phyloP scores from a whole-genome alignment of 1,140 invertebrate species.

The Meloidogyne chitwoodi region DNA sequence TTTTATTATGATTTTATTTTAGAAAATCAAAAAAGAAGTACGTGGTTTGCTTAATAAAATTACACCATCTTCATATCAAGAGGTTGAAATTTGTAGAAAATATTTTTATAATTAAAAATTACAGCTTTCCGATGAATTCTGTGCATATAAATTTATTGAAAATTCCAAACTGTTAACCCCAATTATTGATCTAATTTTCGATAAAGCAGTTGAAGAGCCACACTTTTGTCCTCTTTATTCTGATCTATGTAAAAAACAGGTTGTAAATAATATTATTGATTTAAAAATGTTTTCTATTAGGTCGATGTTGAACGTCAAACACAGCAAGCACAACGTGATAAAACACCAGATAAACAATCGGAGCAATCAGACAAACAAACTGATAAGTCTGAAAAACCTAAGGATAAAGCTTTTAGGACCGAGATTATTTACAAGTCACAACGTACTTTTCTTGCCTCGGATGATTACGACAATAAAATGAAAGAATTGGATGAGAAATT shows the following conservation, averaged over 20 bases:
- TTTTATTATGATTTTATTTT: background rate
- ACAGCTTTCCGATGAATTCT: constrained; percentile 42
- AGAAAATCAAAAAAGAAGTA: constrained; percentile 42
- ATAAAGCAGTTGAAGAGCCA: constrained; percentile 58
- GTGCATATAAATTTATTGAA: constrained; percentile 33
- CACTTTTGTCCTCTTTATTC: constrained; percentile 56
- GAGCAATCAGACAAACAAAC: background rate
- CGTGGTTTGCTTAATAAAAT: constrained; percentile 54
- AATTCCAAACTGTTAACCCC: constrained; percentile 25
- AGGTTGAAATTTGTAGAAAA: background rate
- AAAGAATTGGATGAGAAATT: constrained; percentile 17
- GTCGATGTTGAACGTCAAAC: background rate
- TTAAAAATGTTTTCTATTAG: background rate
- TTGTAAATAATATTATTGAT: constrained; percentile 20
- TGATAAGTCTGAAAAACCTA: background rate
- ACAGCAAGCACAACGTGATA: background rate
- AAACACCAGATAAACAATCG: background rate
- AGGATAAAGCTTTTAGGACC: background rate
- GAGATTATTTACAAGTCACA: constrained; percentile 39
- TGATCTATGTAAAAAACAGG: constrained; percentile 51
- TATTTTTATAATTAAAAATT: background rate
- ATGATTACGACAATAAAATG: constrained; percentile 25
- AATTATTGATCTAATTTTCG: constrained; percentile 53
- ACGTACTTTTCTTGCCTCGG: constrained; percentile 32
- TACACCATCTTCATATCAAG: constrained; percentile 50